Evolutionary conservation across 2,797 vertebrate species (phyloP).

Genomic region (Manis crassicaudata): DNA sequence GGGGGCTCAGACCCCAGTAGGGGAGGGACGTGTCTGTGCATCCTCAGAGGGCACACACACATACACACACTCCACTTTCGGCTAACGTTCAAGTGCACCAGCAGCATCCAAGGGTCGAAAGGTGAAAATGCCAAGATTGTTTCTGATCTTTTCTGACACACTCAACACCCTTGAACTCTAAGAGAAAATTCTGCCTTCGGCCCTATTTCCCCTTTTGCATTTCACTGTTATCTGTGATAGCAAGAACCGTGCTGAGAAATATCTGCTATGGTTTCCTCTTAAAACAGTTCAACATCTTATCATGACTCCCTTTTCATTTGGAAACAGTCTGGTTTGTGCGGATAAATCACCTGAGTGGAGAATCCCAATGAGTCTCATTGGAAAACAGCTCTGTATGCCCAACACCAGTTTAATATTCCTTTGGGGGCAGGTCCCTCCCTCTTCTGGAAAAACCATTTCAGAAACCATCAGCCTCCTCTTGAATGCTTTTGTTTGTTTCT

Average conservation of each 20-base stretch:
- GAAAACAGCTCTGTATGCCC: neutral
- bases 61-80: neutral
- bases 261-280: neutral
- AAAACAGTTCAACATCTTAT: neutral
- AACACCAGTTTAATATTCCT: constrained; percentile 21
- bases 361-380: neutral
- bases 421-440: neutral
- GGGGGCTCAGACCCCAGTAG: neutral
- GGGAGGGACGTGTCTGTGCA: neutral
- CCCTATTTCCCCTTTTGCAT: neutral
- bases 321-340: neutral
- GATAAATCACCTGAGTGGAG: constrained; percentile 9
- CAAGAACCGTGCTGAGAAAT: neutral
- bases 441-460: constrained; percentile 4
- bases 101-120: neutral
- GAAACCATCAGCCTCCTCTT: neutral
- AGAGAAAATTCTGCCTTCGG: neutral
- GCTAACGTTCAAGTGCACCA: neutral
- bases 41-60: neutral
- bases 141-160: neutral
- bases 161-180: neutral
- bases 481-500: neutral
- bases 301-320: neutral
- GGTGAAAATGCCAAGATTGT: neutral
- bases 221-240: neutral